Conservation (phyloP, 2,797 vertebrate species). For the Bryconaethiops microstoma region DNA sequence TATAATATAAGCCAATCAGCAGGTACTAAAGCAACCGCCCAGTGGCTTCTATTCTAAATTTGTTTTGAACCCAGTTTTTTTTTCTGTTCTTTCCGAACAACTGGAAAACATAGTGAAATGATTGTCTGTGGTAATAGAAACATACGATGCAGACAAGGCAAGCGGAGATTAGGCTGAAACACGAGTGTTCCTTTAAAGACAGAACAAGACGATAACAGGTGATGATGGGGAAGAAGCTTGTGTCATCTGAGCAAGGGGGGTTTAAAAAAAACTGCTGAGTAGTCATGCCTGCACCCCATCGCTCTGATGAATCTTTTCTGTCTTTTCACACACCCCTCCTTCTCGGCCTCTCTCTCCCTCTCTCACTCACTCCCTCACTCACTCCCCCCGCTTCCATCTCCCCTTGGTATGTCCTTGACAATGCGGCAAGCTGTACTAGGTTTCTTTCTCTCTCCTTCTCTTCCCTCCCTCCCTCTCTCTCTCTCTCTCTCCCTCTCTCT, state of each 20-base stretch:
- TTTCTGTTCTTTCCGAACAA: neutral
- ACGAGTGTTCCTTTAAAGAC: neutral
- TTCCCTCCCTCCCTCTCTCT: constrained; percentile 46
- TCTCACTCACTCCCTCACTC: constrained; percentile 39
- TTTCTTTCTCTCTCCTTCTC: constrained; percentile 64
- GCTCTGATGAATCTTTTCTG: constrained; percentile 59
- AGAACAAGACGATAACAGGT: constrained; percentile 14
- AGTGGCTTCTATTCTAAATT: neutral
- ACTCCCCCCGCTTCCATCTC: constrained; percentile 71
- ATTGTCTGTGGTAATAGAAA: neutral
- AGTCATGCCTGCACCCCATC: constrained; percentile 59
- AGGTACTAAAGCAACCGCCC: neutral
- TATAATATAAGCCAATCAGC: neutral
- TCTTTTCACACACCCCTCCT: constrained; percentile 52
- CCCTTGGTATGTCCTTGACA: constrained; percentile 85
- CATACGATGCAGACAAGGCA: neutral
- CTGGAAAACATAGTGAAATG: neutral
- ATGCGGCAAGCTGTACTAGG: constrained; percentile 80
- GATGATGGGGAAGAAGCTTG: constrained; percentile 21
- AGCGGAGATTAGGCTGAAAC: neutral
- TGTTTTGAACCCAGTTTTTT: neutral
- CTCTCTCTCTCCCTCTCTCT: constrained; percentile 43
- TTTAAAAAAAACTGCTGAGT: constrained; percentile 70
- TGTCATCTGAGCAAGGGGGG: constrained; percentile 38
- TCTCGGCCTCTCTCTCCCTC: constrained; percentile 54